Evolutionary conservation across 2,888 invertebrate genomes (phyloP).

Genomic region (Hemithea aestivaria): DNA sequence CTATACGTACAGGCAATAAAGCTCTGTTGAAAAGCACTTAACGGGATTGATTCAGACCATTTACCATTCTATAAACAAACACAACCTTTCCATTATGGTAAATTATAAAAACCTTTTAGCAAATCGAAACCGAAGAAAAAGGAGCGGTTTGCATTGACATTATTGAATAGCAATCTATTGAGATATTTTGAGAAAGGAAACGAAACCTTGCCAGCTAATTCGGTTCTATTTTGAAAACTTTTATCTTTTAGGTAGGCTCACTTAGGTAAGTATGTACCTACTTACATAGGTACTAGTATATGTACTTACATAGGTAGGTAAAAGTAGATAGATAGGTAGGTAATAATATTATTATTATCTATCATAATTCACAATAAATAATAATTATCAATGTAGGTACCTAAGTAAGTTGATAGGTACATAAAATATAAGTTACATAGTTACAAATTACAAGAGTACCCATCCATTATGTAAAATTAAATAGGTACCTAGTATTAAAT

Average conservation of each 20-base stretch:
- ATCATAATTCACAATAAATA: no score
- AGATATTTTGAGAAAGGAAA: slow-evolving; percentile 14
- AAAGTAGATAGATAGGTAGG: no score
- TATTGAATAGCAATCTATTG: slow-evolving; percentile 29
- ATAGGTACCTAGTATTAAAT: no score
- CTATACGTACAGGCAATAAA: slow-evolving; percentile 62
- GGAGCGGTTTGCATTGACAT: slow-evolving; percentile 42
- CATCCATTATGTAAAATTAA: no score
- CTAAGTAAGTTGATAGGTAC: no score
- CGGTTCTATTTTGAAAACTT: no score
- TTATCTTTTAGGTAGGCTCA: no score
- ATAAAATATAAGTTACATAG: no score
- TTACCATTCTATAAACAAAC: slow-evolving; percentile 78
- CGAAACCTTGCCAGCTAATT: not conserved
- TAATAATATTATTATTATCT: no score
- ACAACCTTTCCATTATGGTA: slow-evolving; percentile 75
- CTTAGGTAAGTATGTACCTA: no score
- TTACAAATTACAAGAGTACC: no score
- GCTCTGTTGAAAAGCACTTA: slow-evolving; percentile 77
- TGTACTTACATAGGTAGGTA: not conserved
- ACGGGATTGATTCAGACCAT: slow-evolving; percentile 77
- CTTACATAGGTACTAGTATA: slow-evolving; percentile 3
- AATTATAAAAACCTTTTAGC: slow-evolving; percentile 76
- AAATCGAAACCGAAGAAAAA: slow-evolving; percentile 52
- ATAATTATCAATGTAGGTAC: no score